Conservation (phyloP, 2,113 vertebrate species). For the Martes martes region DNA sequence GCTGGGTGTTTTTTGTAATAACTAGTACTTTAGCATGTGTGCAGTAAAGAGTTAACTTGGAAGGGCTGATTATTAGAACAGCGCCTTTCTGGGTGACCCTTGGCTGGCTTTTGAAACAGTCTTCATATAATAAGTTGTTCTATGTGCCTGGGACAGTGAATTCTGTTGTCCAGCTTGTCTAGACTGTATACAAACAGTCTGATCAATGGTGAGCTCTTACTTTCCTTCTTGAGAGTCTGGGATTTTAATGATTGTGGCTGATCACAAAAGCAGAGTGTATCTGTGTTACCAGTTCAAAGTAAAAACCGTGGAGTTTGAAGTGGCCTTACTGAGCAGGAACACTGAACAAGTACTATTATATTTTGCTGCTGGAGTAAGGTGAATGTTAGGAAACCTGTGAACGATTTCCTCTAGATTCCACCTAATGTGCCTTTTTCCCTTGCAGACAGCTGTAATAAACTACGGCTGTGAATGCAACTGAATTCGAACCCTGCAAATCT, state of each 20-base stretch:
- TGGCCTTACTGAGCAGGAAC: neutral
- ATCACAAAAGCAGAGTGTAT: neutral
- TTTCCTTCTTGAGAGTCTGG: neutral
- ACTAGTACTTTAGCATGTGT: neutral
- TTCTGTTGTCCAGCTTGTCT: neutral
- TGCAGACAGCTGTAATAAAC: neutral
- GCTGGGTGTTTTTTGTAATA: neutral
- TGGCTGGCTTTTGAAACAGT: neutral
- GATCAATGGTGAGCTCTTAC: neutral
- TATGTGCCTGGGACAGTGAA: neutral
- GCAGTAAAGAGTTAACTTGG: neutral
- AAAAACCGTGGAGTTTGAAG: neutral
- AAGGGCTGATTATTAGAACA: neutral
- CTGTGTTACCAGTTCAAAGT: neutral
- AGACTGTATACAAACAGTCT: neutral
- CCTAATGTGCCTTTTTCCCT: neutral
- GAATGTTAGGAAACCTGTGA: neutral
- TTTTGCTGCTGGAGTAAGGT: neutral
- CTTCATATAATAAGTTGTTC: neutral
- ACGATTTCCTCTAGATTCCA: neutral
- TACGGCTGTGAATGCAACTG: neutral
- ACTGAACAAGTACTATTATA: neutral
- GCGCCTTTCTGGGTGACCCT: neutral
- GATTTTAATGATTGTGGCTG: neutral
- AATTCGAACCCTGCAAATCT: neutral